Evolutionary conservation across 2,797 vertebrate genomes (phyloP).

Genomic region (Petrocephalus schoutedeni): DNA sequence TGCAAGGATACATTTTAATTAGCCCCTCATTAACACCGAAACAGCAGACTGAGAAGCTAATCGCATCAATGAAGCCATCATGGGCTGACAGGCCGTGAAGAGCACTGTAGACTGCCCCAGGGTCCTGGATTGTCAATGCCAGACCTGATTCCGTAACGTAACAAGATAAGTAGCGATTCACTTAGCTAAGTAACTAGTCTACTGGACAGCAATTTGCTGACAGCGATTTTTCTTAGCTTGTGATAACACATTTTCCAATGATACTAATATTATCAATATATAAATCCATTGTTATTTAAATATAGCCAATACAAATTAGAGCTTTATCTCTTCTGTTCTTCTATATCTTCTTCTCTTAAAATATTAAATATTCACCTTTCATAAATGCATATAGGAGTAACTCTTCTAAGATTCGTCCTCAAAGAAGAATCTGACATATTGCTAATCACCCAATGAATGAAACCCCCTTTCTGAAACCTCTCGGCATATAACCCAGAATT

Average conservation of each 20-base stretch:
- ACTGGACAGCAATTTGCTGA: background rate
- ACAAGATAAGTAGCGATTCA: background rate
- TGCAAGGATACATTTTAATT: background rate
- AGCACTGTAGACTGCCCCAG: background rate
- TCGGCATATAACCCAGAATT: background rate
- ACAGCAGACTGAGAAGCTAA: background rate
- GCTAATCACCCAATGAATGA: background rate
- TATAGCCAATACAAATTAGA: background rate
- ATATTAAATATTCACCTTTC: background rate
- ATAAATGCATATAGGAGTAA: background rate
- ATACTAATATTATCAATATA: background rate
- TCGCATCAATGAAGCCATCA: background rate
- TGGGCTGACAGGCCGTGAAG: background rate
- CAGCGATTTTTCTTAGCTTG: background rate
- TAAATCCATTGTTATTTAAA: background rate
- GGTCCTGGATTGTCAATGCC: background rate
- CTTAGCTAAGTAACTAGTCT: background rate
- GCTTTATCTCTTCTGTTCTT: background rate
- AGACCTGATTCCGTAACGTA: background rate
- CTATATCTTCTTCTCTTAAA: too few species aligned
- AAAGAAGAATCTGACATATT: background rate
- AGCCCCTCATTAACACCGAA: background rate
- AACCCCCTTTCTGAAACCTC: background rate
- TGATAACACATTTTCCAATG: background rate
- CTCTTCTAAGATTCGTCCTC: background rate